phyloP scores from a whole-genome alignment of 1,140 invertebrate genomes.

The Bombyx mori region ASM3026992v2 NC_085111.1:6293501-6294000 shows the following conservation, averaged over 20 bases:
- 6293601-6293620: not conserved
- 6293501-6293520: no score
- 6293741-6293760: no score
- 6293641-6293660: constrained; percentile 1
- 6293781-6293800: no score
- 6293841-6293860: no score
- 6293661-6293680: constrained; percentile 13
- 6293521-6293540: no score
- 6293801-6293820: no score
- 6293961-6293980: not conserved
- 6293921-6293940: constrained; percentile 18
- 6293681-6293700: constrained; percentile 21
- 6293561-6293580: no score
- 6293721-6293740: no score
- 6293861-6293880: not conserved
- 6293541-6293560: no score
- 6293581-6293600: not conserved
- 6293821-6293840: no score
- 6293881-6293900: constrained; percentile 7
- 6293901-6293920: constrained; percentile 9
- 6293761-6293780: no score
- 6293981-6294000: not conserved
- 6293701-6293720: constrained; percentile 14
- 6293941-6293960: constrained; percentile 16
- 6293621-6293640: constrained; percentile 4